These are phyloP conservation scores for Conomelus anceps DNA, from an alignment of 2,888 invertebrate genomes.

Conservation along the genomic window DNA sequence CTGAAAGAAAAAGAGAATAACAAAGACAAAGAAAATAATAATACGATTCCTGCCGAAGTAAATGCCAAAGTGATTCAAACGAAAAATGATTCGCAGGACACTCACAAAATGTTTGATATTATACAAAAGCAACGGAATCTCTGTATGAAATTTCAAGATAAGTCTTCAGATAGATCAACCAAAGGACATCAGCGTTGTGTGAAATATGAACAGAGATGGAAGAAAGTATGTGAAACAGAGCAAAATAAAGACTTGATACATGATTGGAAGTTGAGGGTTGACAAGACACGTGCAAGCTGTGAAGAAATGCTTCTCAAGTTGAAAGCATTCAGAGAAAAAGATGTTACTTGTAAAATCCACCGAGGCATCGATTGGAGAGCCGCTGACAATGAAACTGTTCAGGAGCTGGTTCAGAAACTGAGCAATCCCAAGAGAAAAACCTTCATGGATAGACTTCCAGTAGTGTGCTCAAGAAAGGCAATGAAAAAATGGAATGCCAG, in stretches of 20 bases:
- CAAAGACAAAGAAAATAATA: background rate
- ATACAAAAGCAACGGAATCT: background rate
- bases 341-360: conserved; percentile 19
- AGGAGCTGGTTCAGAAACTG: conserved; percentile 22
- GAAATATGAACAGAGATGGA: conserved; percentile 12
- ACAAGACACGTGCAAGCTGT: conserved; percentile 25
- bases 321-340: conserved; percentile 23
- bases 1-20: background rate
- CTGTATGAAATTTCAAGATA: conserved; percentile 4
- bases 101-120: background rate
- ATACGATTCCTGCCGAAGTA: background rate
- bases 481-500: conserved; percentile 15
- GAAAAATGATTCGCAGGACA: background rate
- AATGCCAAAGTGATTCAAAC: background rate
- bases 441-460: conserved; percentile 21
- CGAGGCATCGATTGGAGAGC: conserved; percentile 20
- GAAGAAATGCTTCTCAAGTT: conserved; percentile 27
- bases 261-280: conserved; percentile 26
- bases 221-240: conserved; percentile 14
- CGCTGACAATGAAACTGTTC: conserved; percentile 21
- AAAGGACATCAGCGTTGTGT: conserved; percentile 2
- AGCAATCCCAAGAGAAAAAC: conserved; percentile 21
- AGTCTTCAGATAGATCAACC: background rate
- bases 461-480: conserved; percentile 16
- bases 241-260: conserved; percentile 17